phyloP scores from a whole-genome alignment of 2,888 invertebrate genomes.

The Amphiduros pacificus region DNA sequence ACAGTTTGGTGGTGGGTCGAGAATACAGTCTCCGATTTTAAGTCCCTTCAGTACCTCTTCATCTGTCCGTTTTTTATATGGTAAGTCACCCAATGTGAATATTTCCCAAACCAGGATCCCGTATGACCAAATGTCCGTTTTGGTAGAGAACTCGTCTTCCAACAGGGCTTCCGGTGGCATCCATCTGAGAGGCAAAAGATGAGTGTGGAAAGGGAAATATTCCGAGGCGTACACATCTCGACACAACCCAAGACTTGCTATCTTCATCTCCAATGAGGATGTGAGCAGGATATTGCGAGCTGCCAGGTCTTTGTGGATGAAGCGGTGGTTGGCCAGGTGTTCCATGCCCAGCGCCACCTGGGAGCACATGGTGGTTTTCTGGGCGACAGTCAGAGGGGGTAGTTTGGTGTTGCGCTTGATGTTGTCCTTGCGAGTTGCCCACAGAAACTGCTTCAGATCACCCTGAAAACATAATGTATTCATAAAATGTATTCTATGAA shows the following conservation, averaged over 20 bases:
- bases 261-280: conserved; percentile 76
- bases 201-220: conserved; percentile 70
- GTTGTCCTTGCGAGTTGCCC: conserved; percentile 64
- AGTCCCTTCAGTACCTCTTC: conserved; percentile 66
- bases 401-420: conserved; percentile 62
- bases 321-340: conserved; percentile 73
- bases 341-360: conserved; percentile 84
- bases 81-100: conserved; percentile 76
- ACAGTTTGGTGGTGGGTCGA: conserved; percentile 46
- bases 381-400: conserved; percentile 65
- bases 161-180: conserved; percentile 82
- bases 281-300: conserved; percentile 89
- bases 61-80: conserved; percentile 76
- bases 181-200: conserved; percentile 80
- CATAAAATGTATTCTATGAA: background rate
- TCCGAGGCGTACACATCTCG: conserved; percentile 87
- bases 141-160: conserved; percentile 88
- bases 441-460: conserved; percentile 77
- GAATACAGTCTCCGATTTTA: conserved; percentile 19
- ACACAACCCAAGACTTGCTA: conserved; percentile 78
- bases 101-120: conserved; percentile 90
- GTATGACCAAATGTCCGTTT: conserved; percentile 91
- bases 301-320: conserved; percentile 89
- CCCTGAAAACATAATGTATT: conserved; percentile 74
- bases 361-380: conserved; percentile 60